These are phyloP conservation scores for Timema cristinae DNA, from an alignment of 2,888 invertebrate species.

Conservation along the genomic window DNA sequence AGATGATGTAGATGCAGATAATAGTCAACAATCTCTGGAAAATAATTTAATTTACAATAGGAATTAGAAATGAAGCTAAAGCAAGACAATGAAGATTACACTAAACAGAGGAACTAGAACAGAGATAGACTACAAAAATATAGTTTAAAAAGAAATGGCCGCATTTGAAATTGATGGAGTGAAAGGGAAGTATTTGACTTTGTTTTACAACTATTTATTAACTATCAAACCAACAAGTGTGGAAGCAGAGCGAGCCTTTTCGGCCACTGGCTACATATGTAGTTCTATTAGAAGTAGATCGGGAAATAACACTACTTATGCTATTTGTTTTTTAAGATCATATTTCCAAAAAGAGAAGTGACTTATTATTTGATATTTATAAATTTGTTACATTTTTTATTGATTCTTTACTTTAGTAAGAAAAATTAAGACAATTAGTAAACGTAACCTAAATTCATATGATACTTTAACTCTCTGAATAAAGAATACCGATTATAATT, in stretches of 20 bases:
- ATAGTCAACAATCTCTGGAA: background rate
- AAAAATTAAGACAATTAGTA: too few relatives aligned
- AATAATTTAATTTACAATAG: too few relatives aligned
- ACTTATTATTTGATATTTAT: too few relatives aligned
- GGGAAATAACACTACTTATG: background rate
- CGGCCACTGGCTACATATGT: background rate
- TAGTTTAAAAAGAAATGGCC: background rate
- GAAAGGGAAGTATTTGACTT: background rate
- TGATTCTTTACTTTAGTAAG: too few relatives aligned
- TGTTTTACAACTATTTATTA: background rate
- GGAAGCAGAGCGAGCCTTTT: too few relatives aligned
- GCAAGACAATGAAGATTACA: conserved; percentile 11
- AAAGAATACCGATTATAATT: too few relatives aligned
- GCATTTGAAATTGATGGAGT: background rate
- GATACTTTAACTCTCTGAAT: background rate
- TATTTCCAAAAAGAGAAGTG: background rate
- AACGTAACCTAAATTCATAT: too few relatives aligned
- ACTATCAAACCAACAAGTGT: background rate
- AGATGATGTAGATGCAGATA: background rate
- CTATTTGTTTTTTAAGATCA: conserved; percentile 1
- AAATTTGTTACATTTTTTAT: too few relatives aligned
- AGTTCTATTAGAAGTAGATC: background rate
- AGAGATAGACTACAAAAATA: background rate
- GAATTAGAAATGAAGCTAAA: background rate
- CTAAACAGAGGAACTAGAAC: background rate